Base-by-base conservation (phyloP, 1,140 invertebrate genomes). In the Euborellia annulipes region DNA sequence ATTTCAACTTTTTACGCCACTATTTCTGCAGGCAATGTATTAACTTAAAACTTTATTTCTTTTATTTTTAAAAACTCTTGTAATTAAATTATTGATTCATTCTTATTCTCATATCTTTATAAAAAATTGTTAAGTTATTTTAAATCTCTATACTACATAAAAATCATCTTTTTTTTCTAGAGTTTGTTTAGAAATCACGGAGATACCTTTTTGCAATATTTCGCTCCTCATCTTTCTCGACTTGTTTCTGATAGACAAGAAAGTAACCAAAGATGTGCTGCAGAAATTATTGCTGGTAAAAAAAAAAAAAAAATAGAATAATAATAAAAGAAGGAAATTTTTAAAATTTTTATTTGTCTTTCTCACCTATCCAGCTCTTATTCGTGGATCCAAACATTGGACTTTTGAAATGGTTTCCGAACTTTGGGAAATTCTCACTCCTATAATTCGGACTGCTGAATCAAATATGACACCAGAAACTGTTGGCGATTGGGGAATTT, bases 381-480 rank as follows among this genome's bases (percentile, higher is more conserved):
- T 93, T 11, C 62, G 74, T 6, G 88, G 85, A 0, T 73, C 78
- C 1, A 88, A 91, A 55, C 79, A 90, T 57, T 93, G 87, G 88
- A 64, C 74, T 1, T 85, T 72, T 52, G 60, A 72, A 0, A 78
- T 79, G 66, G 71, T 72, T 0, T 50, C 64, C 14, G 58, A 66
- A 4, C 51, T 85, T 51, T 78, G 76, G 73, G 52, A 64, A 1
- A 60, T 62, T 45, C 39, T 82, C 0, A 55, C 66, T 20, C 80
- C 81, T 1, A 52, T 85, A 11, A 58, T 85, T 16, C 60, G 69
- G 43, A 68, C 51, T 13, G 72, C 69, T 0, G 59, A 82, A 2
- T 58, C 60, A 22, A 81, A 79, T 56, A 62, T 85, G 19, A 74
- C 72, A 0, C 66, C 62, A 0, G 82, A 86, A 54, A 79, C 76